These are phyloP conservation scores for Myotis davidii DNA, from an alignment of 2,113 vertebrate genomes.

Conservation along the genomic window DNA sequence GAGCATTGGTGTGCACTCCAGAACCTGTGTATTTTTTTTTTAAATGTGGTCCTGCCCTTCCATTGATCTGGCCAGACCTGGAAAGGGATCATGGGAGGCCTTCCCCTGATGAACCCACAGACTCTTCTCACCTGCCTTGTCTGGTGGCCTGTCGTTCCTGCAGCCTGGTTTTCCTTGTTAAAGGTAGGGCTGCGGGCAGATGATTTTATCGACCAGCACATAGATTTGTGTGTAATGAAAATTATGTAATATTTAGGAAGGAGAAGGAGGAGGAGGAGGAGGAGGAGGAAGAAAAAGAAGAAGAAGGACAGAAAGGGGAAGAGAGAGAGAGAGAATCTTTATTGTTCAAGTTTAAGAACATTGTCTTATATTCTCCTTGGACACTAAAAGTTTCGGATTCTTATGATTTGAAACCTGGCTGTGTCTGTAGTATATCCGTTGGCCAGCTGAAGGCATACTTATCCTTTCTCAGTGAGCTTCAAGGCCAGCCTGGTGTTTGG, in stretches of 20 bases:
- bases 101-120: slow-evolving; percentile 65
- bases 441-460: background rate
- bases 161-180: slow-evolving; percentile 48
- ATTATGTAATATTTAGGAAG: background rate
- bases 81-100: slow-evolving; percentile 58
- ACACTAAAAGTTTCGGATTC: background rate
- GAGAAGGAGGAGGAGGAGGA: background rate
- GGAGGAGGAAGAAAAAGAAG: background rate
- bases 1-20: slow-evolving; percentile 77
- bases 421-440: background rate
- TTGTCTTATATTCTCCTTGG: background rate
- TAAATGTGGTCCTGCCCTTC: slow-evolving; percentile 12
- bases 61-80: slow-evolving; percentile 62
- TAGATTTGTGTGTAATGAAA: background rate
- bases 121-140: slow-evolving; percentile 50
- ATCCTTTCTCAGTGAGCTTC: background rate
- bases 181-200: background rate
- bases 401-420: background rate
- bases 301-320: background rate
- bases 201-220: background rate
- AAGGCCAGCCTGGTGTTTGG: background rate
- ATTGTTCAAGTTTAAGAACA: background rate
- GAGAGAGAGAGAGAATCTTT: background rate
- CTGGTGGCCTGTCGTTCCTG: slow-evolving; percentile 25
- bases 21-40: slow-evolving; percentile 73